Evolutionary conservation across 2,888 invertebrate species (phyloP), one percentile per base, ranked within the genome.

Genomic region (Euclidia mi): DNA sequence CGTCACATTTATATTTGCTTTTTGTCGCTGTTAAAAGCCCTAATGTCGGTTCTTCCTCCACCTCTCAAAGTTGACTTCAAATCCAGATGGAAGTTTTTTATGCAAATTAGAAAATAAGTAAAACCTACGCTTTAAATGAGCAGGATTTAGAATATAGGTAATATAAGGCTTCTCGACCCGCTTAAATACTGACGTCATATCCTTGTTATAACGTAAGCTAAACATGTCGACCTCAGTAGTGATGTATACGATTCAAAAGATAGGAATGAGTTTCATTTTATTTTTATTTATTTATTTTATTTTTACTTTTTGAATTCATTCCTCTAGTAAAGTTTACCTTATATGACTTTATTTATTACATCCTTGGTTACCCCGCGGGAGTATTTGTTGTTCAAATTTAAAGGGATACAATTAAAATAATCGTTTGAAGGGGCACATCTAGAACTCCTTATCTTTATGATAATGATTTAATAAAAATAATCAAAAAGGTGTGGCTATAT

Each of bases 291-390:
- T 25, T 25, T 25, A 25, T 25, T 25, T 25, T 25, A 25, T 1
- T 25, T 25, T 3, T 25, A 17, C 44, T 42, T 50, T 44, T n/a
- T n/a, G n/a, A n/a, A n/a, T n/a, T n/a, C 15, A 56, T 45, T 34
- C 42, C 15, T 40, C 18, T 34, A 40, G 9, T 52, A n/a, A n/a
- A n/a, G n/a, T n/a, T n/a, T n/a, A n/a, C n/a, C n/a, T 65, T 71
- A 48, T 40, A 29, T 28, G 29, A 29, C 18, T 42, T 58, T 58
- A 74, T 74, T 75, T 74, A 74, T 75, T 45, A 50, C 59, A 62
- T 65, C 76, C 69, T 11, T 34, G 46, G 37, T 46, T 45, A 46
- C 61, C 65, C 65, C 43, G 58, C 56, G 51, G 73, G 25, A 45
- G 32, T 48, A 51, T 51, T 48, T 56, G 48, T 56, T 45, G 41